These are phyloP conservation scores for Acropora yongei DNA, from an alignment of 64 coral and sea anemone species.

Conservation along the genomic window DNA sequence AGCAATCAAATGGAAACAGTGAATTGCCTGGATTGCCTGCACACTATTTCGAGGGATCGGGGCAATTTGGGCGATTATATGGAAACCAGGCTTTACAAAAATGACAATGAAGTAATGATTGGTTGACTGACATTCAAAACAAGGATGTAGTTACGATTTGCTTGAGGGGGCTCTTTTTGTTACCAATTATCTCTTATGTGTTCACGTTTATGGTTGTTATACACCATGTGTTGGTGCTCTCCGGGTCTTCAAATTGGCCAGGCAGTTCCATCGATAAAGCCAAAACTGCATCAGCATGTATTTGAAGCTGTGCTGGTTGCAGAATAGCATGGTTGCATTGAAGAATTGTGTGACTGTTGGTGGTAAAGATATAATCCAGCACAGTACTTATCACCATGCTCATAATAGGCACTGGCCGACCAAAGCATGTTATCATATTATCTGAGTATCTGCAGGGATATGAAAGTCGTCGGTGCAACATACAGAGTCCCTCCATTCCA, in stretches of 20 bases:
- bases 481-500: constrained; percentile 28
- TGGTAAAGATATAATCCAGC: constrained; percentile 21
- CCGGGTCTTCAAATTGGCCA: not conserved
- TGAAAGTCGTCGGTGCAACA: not conserved
- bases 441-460: constrained; percentile 35
- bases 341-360: constrained; percentile 14
- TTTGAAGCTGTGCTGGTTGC: constrained; percentile 7
- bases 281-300: constrained; percentile 25
- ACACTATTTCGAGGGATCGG: no score
- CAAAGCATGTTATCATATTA: constrained; percentile 12
- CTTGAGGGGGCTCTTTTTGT: not conserved
- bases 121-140: constrained; percentile 42
- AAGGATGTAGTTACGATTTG: not conserved
- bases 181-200: constrained; percentile 27
- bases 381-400: constrained; percentile 28
- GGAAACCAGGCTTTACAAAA: not conserved
- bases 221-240: no score
- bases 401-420: constrained; percentile 17
- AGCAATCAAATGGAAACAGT: no score
- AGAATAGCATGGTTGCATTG: constrained; percentile 24
- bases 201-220: constrained; percentile 26
- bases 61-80: no score
- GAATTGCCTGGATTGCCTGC: no score
- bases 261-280: constrained; percentile 22
- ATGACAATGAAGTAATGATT: constrained; percentile 11